These are phyloP conservation scores for Conchocele bisecta DNA, from an alignment of 2,888 invertebrate species.

Conservation along the genomic window DNA sequence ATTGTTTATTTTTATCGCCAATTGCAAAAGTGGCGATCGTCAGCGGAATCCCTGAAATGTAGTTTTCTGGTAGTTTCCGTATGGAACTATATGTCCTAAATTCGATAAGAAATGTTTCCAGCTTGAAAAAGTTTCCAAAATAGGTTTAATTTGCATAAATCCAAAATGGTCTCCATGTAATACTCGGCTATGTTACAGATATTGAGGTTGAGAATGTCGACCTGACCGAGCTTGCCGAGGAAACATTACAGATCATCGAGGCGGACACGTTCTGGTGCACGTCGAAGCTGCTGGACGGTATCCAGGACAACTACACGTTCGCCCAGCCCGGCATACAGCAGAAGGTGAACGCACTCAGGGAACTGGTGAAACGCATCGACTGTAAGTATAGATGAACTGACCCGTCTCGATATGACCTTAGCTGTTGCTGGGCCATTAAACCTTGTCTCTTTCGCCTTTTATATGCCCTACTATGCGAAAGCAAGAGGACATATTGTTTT, in stretches of 20 bases:
- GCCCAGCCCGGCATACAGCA: constrained; percentile 99
- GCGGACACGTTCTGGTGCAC: constrained; percentile 99
- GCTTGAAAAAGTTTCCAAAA: no score
- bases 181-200: constrained; percentile 81
- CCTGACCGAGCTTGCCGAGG: constrained; percentile 90
- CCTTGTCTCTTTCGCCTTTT: no score
- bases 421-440: no score
- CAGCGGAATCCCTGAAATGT: no score
- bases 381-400: constrained; percentile 84
- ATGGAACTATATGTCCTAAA: neutral
- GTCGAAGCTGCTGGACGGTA: constrained; percentile 98
- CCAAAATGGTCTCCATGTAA: neutral
- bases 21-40: no score
- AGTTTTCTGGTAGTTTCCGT: no score
- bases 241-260: constrained; percentile 93
- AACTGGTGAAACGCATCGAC: constrained; percentile 97
- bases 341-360: constrained; percentile 97
- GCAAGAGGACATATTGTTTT: no score
- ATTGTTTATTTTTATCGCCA: no score
- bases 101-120: no score
- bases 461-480: no score
- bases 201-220: constrained; percentile 94
- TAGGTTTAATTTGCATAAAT: no score
- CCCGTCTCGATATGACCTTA: no score
- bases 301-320: constrained; percentile 99